phyloP scores from a whole-genome alignment of 2,797 vertebrate genomes.

The Agapornis canus region DNA sequence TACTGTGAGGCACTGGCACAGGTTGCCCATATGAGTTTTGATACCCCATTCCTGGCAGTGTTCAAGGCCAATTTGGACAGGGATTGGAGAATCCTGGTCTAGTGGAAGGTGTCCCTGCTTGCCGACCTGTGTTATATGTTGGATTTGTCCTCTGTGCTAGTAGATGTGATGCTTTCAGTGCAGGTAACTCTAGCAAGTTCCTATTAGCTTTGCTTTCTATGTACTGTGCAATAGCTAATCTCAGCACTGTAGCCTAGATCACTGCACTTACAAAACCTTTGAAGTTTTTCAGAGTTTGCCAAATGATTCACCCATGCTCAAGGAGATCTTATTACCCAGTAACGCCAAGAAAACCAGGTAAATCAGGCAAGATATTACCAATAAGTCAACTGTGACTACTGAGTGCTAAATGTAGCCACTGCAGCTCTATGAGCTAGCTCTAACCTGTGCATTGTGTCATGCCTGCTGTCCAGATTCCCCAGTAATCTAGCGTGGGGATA shows the following conservation, averaged over 20 bases:
- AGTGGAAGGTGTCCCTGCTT: not conserved
- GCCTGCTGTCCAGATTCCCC: rapidly evolving
- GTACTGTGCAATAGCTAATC: not conserved
- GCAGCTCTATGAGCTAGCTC: not conserved
- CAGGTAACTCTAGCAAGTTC: not conserved
- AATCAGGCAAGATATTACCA: not conserved
- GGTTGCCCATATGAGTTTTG: not conserved
- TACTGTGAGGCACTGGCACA: not conserved
- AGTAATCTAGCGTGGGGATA: not conserved
- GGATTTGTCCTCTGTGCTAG: not conserved
- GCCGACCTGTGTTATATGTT: not conserved
- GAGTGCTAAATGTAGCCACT: not conserved
- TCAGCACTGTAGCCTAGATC: not conserved
- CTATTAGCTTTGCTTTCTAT: not conserved
- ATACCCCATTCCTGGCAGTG: not conserved
- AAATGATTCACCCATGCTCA: not conserved
- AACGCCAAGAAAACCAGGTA: not conserved
- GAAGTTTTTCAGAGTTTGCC: not conserved
- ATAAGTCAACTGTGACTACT: not conserved
- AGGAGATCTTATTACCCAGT: not conserved
- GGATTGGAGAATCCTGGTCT: too few species aligned
- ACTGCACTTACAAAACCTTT: not conserved
- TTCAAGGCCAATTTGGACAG: not conserved
- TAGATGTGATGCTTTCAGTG: not conserved
- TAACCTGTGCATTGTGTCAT: not conserved